Evolutionary conservation across 2,888 invertebrate genomes (phyloP).

Genomic region (Dusona sp.): DNA sequence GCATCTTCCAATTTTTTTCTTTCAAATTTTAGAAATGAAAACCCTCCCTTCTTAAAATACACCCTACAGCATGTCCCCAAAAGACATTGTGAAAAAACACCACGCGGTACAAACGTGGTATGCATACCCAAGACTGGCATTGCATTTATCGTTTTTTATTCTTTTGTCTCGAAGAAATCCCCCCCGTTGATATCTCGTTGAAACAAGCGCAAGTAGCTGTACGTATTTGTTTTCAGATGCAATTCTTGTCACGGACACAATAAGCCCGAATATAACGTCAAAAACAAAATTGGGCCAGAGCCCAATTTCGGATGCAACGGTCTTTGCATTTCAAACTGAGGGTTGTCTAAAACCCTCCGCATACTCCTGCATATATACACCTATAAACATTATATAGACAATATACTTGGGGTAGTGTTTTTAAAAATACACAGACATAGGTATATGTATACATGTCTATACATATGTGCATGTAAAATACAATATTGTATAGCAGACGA

Average conservation of each 20-base stretch:
- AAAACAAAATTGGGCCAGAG: conserved; percentile 77
- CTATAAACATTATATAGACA: conserved; percentile 23
- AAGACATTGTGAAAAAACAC: conserved; percentile 16
- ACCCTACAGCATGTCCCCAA: conserved; percentile 15
- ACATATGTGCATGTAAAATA: conserved; percentile 26
- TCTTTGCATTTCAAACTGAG: conserved; percentile 68
- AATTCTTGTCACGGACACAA: conserved; percentile 64
- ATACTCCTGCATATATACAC: conserved; percentile 26
- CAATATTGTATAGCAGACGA: conserved; percentile 15
- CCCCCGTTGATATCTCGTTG: conserved; percentile 45
- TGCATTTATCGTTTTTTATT: conserved; percentile 33
- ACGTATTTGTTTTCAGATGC: conserved; percentile 44
- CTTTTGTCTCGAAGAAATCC: conserved; percentile 4
- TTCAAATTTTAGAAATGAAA: conserved; percentile 16
- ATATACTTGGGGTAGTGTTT: background rate
- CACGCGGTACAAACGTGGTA: conserved; percentile 31
- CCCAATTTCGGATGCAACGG: conserved; percentile 75
- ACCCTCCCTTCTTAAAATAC: conserved; percentile 30
- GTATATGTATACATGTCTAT: background rate
- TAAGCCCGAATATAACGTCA: conserved; percentile 70
- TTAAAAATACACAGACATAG: background rate
- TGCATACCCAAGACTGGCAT: conserved; percentile 4
- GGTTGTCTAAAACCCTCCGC: conserved; percentile 14
- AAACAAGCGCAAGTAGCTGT: conserved; percentile 17
- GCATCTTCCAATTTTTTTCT: conserved; percentile 32